Percentiles rank a stretch among this genome's conserved stretches.
Conservation (phyloP, 2,113 vertebrate genomes). For the Platycercus adscitus region DNA sequence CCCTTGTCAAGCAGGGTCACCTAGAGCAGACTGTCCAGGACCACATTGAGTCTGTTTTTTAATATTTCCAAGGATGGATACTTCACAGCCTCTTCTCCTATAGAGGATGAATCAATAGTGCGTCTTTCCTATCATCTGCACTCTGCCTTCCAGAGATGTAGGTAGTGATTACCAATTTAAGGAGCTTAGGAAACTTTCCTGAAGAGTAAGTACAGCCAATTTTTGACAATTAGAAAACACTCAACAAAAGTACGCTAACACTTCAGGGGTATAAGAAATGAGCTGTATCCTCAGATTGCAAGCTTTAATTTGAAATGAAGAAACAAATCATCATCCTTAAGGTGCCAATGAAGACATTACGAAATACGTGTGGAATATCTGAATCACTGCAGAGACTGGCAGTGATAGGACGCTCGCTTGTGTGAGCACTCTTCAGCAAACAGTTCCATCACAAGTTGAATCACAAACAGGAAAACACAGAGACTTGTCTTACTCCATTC, state of each 20-base stretch:
- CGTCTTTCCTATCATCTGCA: neutral
- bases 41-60: accelerated
- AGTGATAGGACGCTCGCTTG: neutral
- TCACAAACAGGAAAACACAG: neutral
- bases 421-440: neutral
- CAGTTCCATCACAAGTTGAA: neutral
- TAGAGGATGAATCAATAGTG: neutral
- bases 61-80: neutral
- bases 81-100: neutral
- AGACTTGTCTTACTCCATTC: neutral
- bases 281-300: neutral
- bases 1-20: neutral
- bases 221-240: neutral
- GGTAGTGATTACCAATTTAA: neutral
- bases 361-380: neutral
- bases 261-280: neutral
- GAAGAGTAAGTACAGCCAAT: neutral
- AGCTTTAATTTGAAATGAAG: neutral
- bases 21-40: neutral
- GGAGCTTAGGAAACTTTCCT: neutral
- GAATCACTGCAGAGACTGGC: neutral
- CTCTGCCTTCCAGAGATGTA: neutral
- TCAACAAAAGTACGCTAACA: neutral
- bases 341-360: neutral
- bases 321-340: neutral